Evolutionary conservation across 2,888 invertebrate genomes (phyloP), one percentile per base, ranked within the genome.

Genomic region (Acleris laterana): DNA sequence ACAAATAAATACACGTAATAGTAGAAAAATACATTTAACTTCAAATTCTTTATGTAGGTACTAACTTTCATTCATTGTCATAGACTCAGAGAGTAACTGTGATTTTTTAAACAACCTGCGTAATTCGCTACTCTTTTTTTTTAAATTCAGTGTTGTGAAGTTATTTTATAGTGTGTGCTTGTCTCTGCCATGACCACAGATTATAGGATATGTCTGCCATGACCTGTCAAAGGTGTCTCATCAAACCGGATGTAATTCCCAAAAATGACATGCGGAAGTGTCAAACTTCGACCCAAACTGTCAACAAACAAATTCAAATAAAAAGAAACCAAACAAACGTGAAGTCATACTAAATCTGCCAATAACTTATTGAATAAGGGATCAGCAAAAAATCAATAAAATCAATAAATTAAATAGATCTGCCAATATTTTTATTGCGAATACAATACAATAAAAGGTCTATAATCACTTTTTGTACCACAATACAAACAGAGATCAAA

Each of bases 401-500:
- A 32, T 49, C 51, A 58, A 63, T 63, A 52, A 58, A 50, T 44
- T 51, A 50, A 46, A 63, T 58, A 32, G 57, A 63, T 58, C 58
- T 52, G 58, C 58, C 63, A 63, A 63, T 63, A 63, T 63, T 63
- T 63, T 52, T 63, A 58, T 63, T 57, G 57, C 51, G 17, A 53
- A 32, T 44, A 51, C 57, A 63, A 61, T 19, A 62, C 51, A 63
- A 63, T 57, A 17, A 22, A 19, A 28, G 50, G 22, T 13, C 46
- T 6, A 42, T 63, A 63, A 58, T 52, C 63, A 58, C 58, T 51
- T 51, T 63, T 44, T 32, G 16, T 20, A 22, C 17, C 52, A 52
- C 52, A 52, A 52, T 52, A 52, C 25, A 52, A 52, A 32, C 17
- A 11, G 48, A 5, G 51, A 52, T 52, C 52, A 32, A 17, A 22